Evolutionary conservation across 2,888 invertebrate species (phyloP), one percentile per base, ranked within the genome.

Genomic region (Eupithecia vulgata): DNA sequence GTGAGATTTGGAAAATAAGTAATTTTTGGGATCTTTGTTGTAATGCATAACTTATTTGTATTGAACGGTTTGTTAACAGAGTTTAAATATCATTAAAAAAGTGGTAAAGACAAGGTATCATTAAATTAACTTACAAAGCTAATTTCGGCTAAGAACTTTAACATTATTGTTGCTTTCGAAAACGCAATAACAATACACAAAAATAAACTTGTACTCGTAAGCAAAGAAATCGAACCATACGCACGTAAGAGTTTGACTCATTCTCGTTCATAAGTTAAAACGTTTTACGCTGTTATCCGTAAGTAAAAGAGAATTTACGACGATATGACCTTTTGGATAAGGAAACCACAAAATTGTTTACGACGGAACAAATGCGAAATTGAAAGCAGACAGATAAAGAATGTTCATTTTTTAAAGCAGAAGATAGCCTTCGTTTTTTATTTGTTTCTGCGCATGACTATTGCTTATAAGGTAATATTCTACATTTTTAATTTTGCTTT

Each of bases 301-400:
- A 57, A 57, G 25, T 57, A 57, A 57, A 21, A 57, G 57, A 67
- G 70, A 85, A 85, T 89, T 89, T 89, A 90, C 81, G 86, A 83
- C 80, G 81, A 76, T 83, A 78, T 81, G 80, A 80, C 80, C 80
- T 80, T 80, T 77, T 82, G 75, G 79, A 82, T 81, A 82, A 82
- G 84, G 83, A 84, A 86, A 84, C 81, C 81, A 77, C 78, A 78
- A 84, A 85, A 85, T 84, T 86, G 84, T 87, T 89, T 87, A 89
- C 81, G 83, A 80, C 82, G 78, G 71, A 81, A 85, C 80, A 84
- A 84, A 83, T 83, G 73, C 76, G 71, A 79, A 81, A 81, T 81
- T 81, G 73, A 80, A 79, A 75, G 70, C 68, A 71, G 79, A 67
- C 35, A 25, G 62, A 68, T 62, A 64, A 65, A 62, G 59, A 30